These are phyloP conservation scores for Neostethus bicornis DNA, from an alignment of 2,797 vertebrate species.

Conservation along the genomic window DNA sequence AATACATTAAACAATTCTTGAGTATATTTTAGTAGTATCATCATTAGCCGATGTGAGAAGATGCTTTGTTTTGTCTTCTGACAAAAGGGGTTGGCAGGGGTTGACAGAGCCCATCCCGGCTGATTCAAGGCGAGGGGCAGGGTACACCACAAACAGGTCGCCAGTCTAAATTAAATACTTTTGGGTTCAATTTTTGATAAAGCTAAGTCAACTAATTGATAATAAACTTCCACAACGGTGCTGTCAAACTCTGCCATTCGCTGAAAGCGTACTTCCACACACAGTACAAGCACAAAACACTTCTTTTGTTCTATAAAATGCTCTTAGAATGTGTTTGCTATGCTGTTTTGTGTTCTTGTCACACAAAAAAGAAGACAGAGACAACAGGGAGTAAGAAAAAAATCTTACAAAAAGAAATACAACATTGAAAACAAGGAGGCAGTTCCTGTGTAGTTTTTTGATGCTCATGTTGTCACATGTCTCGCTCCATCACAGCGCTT, in stretches of 20 bases:
- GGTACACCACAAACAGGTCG: no score
- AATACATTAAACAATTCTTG: no score
- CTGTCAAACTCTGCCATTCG: background rate
- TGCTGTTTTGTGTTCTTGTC: background rate
- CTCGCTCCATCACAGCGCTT: constrained; percentile 56
- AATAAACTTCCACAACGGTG: background rate
- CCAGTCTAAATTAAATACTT: no score
- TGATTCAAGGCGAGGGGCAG: no score
- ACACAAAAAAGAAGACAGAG: background rate
- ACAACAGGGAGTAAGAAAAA: background rate
- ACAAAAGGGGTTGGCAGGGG: no score
- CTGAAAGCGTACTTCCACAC: no score
- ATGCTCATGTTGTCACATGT: constrained; percentile 18
- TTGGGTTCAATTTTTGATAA: no score
- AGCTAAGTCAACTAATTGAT: background rate
- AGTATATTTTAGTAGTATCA: no score
- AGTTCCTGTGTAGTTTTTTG: constrained; percentile 8
- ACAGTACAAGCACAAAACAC: background rate
- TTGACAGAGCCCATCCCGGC: no score
- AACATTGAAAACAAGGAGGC: background rate
- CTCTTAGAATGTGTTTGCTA: background rate
- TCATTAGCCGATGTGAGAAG: no score
- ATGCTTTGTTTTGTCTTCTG: no score
- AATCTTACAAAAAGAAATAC: background rate
- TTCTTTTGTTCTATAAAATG: background rate